Evolutionary conservation across 1,140 invertebrate genomes (phyloP).

Genomic region (Cyclina sinensis): DNA sequence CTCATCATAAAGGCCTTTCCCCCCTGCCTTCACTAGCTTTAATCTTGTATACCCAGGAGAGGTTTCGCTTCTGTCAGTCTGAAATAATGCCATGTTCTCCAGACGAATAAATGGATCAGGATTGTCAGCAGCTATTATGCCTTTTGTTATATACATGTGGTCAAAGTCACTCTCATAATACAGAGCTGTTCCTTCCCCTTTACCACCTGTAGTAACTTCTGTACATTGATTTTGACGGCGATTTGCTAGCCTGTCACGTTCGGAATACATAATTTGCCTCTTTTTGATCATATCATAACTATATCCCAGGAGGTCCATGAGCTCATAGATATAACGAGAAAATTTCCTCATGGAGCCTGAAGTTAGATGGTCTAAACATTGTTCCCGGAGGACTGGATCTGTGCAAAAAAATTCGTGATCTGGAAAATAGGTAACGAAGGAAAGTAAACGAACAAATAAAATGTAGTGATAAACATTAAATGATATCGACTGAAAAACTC

Average conservation of each 20-base stretch:
- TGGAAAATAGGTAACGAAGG: too few relatives aligned
- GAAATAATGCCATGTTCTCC: background rate
- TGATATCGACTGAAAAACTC: too few relatives aligned
- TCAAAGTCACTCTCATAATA: background rate
- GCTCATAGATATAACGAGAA: background rate
- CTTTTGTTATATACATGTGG: background rate
- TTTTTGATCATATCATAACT: background rate
- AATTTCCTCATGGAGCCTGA: background rate
- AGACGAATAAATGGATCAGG: background rate
- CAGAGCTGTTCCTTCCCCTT: constrained; percentile 4
- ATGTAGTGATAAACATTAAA: too few relatives aligned
- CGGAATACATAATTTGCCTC: background rate
- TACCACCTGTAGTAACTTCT: too few relatives aligned
- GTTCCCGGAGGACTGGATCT: too few relatives aligned
- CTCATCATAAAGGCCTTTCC: background rate
- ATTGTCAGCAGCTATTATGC: background rate
- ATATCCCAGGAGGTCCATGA: background rate
- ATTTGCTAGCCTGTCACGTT: background rate
- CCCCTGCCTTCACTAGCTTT: background rate
- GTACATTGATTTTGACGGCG: too few relatives aligned
- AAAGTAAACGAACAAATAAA: too few relatives aligned
- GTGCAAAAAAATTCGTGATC: too few relatives aligned
- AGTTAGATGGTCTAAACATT: too few relatives aligned
- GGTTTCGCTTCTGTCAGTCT: background rate
- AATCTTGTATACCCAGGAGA: background rate